Base-by-base conservation (phyloP, 53 echinoderm and acorn worm species). In the Henricia sp. region DNA sequence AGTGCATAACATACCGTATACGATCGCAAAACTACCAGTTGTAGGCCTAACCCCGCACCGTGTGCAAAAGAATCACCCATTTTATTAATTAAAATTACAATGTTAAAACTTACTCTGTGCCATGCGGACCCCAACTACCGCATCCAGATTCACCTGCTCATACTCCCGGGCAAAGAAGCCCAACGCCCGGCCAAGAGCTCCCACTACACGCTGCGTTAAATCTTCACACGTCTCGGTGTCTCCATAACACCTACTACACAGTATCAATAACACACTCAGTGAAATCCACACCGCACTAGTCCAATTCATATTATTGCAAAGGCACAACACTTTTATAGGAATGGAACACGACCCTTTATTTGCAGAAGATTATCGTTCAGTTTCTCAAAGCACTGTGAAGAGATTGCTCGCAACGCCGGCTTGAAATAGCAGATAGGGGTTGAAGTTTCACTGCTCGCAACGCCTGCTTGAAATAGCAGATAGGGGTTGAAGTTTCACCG, bases 121-220 rank as follows among this genome's bases (percentile, higher is more conserved):
- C 68, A 87, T 87, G 19, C 87, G 46, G 50, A 87, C 44, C 27
- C 87, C 87, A 19, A 87, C 51, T 50, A 87, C 37, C 3, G 78
- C 87, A 34, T 87, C 87, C 21, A 78, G 26, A 40, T 87, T 87
- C 33, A 78, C 57, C 50, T 78, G 19, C 24, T 43, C 57, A 36
- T 87, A 87, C 53, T 87, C 68, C 37, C 68, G 67, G 24, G 43
- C 55, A 57, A 87, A 87, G 69, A 77, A 87, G 42, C 56, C 57
- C 13, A 78, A 26, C 35, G 87, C 36, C 37, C 67, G 52, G 50
- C 55, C 59, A 3, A 87, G 52, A 50, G 77, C 77, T 11, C 39
- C 12, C 63, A 87, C 21, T 55, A 78, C 78, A 27, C 75, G 40
- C 26, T 58, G 16, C 14, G 72, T 8, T 14, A 74, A 32, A 19